These are phyloP conservation scores for Protaetia brevitarsis DNA, from an alignment of 1,140 invertebrate species.

Conservation along the genomic window DNA sequence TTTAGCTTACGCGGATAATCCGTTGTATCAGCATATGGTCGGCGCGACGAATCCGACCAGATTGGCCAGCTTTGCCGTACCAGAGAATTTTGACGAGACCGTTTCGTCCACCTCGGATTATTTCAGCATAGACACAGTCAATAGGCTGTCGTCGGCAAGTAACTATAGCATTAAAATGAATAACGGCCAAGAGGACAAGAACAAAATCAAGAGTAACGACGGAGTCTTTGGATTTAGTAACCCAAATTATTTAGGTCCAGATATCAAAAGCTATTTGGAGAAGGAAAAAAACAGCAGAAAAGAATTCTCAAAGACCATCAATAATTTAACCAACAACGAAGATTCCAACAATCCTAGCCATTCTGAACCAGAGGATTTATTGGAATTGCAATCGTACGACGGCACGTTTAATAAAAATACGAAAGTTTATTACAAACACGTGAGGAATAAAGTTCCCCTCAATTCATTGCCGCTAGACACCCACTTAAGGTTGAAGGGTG, in stretches of 20 bases:
- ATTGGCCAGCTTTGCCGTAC: constrained; percentile 54
- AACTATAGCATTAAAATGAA: constrained; percentile 48
- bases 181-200: constrained; percentile 46
- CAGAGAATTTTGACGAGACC: constrained; percentile 61
- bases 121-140: constrained; percentile 67
- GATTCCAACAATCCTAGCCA: constrained; percentile 44
- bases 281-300: constrained; percentile 48
- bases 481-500: constrained; percentile 29
- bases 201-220: constrained; percentile 43
- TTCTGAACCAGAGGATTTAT: constrained; percentile 34
- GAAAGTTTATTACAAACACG: constrained; percentile 40
- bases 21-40: constrained; percentile 57
- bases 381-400: constrained; percentile 42
- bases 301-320: constrained; percentile 50
- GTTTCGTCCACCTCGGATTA: constrained; percentile 72
- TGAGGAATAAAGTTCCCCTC: constrained; percentile 42
- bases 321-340: constrained; percentile 53
- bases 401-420: constrained; percentile 41
- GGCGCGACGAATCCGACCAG: constrained; percentile 62
- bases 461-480: constrained; percentile 47
- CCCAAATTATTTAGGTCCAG: constrained; percentile 69
- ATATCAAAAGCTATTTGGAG: constrained; percentile 49
- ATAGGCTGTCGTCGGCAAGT: constrained; percentile 56
- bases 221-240: constrained; percentile 67
- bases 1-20: constrained; percentile 58